phyloP scores from a whole-genome alignment of 2,797 vertebrate genomes.

The Chaetophractus vellerosus region DNA sequence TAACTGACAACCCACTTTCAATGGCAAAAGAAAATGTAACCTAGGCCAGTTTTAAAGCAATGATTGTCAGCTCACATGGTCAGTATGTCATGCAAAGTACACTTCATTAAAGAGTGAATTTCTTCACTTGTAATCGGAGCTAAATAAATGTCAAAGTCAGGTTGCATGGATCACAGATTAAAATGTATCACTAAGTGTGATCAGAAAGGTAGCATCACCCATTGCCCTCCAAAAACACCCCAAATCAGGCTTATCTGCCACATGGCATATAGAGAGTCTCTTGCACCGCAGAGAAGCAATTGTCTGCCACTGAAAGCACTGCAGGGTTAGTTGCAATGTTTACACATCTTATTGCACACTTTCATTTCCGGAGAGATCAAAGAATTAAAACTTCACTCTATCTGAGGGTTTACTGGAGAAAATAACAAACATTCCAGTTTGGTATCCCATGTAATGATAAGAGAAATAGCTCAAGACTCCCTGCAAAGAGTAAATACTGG shows the following conservation, averaged over 20 bases:
- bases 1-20: slow-evolving; percentile 84
- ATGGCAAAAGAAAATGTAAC: slow-evolving; percentile 88
- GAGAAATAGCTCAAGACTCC: neutral
- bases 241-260: slow-evolving; percentile 77
- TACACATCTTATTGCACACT: neutral
- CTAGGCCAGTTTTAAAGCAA: slow-evolving; percentile 82
- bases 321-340: slow-evolving; percentile 60
- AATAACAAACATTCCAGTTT: slow-evolving; percentile 63
- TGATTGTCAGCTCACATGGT: slow-evolving; percentile 86
- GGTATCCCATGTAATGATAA: neutral
- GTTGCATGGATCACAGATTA: slow-evolving; percentile 87
- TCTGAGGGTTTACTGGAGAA: neutral
- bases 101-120: slow-evolving; percentile 89
- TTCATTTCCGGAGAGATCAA: neutral
- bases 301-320: slow-evolving; percentile 71
- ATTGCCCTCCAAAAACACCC: slow-evolving; percentile 81
- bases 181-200: slow-evolving; percentile 84
- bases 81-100: slow-evolving; percentile 85
- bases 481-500: neutral
- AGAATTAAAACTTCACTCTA: slow-evolving; percentile 60
- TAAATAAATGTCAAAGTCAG: slow-evolving; percentile 87
- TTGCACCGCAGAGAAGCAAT: slow-evolving; percentile 32
- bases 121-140: slow-evolving; percentile 87
- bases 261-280: slow-evolving; percentile 64
- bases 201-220: slow-evolving; percentile 78